Evolutionary conservation across 1,140 invertebrate species (phyloP), one percentile per base, ranked within the genome.

Genomic region (Papilio machaon): DNA sequence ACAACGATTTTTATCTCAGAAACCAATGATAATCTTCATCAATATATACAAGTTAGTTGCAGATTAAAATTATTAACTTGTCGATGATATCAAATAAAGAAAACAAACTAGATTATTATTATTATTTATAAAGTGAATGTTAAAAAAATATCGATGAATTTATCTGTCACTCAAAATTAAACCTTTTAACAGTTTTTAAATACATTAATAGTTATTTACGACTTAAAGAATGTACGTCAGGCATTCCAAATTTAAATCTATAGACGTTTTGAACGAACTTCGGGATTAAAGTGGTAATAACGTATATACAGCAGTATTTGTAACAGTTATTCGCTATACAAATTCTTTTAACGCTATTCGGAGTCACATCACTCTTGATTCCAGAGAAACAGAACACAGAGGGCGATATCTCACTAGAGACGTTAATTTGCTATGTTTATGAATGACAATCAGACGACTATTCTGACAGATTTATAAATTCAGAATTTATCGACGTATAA

Each of bases 271-370:
- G 5, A 70, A 70, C 64, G 64, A 30, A 30, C 60, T 64, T 30
- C 64, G 64, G 64, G 64, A 70, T 70, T 35, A 70, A 70, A 30
- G 64, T 10, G 38, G 64, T 30, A 64, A 64, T 64, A 64, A 64
- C 11, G n/a, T 60, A 70, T 70, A 70, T 23, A 70, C 38, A 70
- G 64, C 64, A 15, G 11, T 70, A 70, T 70, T 10, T 4, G 23
- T 70, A 70, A 70, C 64, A 70, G 64, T 70, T 70, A 70, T 70
- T 35, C 15, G 64, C 64, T 70, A 70, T 70, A 70, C 64, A 70
- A 70, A 70, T 70, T 70, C 64, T 70, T 67, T 70, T 17, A 70
- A 38, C 64, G 64, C 30, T 70, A 70, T 70, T 70, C 30, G 30
- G 23, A 35, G 64, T 70, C 64, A 70, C 64, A 70, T 70, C 64